Evolutionary conservation across 2,888 invertebrate genomes (phyloP), one percentile per base, ranked within the genome.

Genomic region (Leucozona laternaria): DNA sequence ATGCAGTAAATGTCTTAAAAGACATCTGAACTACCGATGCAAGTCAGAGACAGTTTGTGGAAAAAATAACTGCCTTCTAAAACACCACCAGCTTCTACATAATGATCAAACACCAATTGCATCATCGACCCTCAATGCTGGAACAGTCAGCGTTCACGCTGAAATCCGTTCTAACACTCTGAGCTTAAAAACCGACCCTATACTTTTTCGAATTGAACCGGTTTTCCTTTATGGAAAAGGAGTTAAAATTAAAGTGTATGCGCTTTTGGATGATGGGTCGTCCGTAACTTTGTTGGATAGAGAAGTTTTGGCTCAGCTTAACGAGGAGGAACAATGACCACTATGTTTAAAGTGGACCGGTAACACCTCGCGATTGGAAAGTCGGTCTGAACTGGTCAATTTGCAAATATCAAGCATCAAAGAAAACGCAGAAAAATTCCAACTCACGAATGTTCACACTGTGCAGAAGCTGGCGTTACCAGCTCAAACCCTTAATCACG

Each of bases 41-140:
- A 43, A 34, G 6, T 71, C 70, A 48, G 70, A 71, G 8, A 6
- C 58, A 5, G 4, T 48, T 40, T 78, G 70, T 40, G 70, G 78
- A n/a, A n/a, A n/a, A n/a, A 25, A 71, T 71, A 40, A 50, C 5
- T 78, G 71, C 17, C 5, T 34, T 11, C 43, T 31, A 6, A 58
- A 43, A 62, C 62, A 78, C 28, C 70, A 62, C 70, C n/a, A n/a
- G n/a, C n/a, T 77, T 2, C 58, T 77, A 2, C 53, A 76, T n/a
- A 66, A 76, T 2, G 76, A 68, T 1, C 22, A 45, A 50, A 11
- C 15, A 31, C 20, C 53, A 37, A 3, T 22, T 0, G 4, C 13
- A 25, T 28, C 28, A 28, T 28, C 28, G 2, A 8, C 58, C 1
- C 20, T 37, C 13, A n/a, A 10, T 4, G 17, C 34, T 11, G 58